Base-by-base conservation (phyloP, 2,113 vertebrate species). In the Oxygymnocypris stewartii region DNA sequence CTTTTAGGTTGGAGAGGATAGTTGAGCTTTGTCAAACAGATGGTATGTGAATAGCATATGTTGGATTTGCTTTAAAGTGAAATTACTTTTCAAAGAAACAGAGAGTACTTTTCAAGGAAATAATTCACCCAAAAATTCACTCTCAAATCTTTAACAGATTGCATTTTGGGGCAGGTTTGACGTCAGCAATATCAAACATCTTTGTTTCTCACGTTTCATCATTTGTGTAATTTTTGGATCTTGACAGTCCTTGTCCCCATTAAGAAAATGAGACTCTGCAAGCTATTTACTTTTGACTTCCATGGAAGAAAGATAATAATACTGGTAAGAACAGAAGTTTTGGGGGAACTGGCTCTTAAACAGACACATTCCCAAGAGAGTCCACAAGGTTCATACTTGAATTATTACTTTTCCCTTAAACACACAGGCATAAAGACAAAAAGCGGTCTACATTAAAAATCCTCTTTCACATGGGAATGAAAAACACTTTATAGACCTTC, bases 391-490 rank as follows among this genome's bases (percentile, higher is more conserved):
- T 59, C 31, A n/a, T 74, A 63, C 18, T 51, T 63, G 73, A 57
- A 35, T 84, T 63, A 86, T 80, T 61, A 80, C 81, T 84, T 59
- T 80, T 65, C 67, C 57, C 85, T 79, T 73, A 63, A 11, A 86
- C 84, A 88, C 65, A 44, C 28, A 44, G n/a, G n/a, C 42, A 79
- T 79, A 85, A 71, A 82, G 73, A 86, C 57, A 78, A 77, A n/a
- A 85, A 76, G 83, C 76, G 42, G 82, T 73, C 79, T 79, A 71
- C 80, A 87, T 87, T 79, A 85, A 87, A 79, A 82, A 65, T 85
- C 47, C 73, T 82, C 61, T 87, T 80, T 79, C 83, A 81, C 59
- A 25, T 74, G 20, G 84, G 61, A 87, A 77, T 77, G 61, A 78
- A 89, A 84, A 87, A 40, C 23, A 49, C 76, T 75, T 86, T 84